Evolutionary conservation across 2,113 vertebrate genomes (phyloP), one percentile per base, ranked within the genome.

Genomic region (Oxygymnocypris stewartii): DNA sequence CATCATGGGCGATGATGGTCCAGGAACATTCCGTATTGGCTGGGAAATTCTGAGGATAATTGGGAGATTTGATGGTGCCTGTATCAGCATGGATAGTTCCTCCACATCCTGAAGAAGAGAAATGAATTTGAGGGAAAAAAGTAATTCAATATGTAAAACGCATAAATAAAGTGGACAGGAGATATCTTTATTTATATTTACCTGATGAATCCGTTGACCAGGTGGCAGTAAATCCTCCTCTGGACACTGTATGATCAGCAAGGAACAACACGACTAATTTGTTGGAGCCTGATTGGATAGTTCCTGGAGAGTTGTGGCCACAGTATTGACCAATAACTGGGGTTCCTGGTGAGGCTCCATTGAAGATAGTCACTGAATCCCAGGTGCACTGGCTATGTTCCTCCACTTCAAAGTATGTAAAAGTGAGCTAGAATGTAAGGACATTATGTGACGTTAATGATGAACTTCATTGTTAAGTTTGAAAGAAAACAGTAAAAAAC

Each of bases 311-410:
- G 57, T 79, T 93, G 47, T 54, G 91, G 67, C 97, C 97, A 87
- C 97, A 99, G 80, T 97, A 99, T 1, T 90, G 96, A 78, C 97
- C 98, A 88, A 99, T 96, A 6, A 97, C 37, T 7, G 97, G 97
- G 4, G 97, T 94, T 0, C 94, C 95, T 47, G 96, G 94, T 61
- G 96, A 96, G 31, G 94, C 96, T 0, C 97, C 97, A 10, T 99
- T 99, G 84, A 96, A 95, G 85, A 99, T 91, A n/a, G 96, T 98
- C 85, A 99, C 90, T 0, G 97, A 97, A 90, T 98, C 97, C 97
- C 96, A 96, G 16, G 85, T n/a, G 89, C 98, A 99, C 44, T 88
- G 77, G 0, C 4, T 31, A 69, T 98, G 96, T 2, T 40, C n/a
- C 92, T 99, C 97, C 83, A 96, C 2, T 16, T 96, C 91, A 90